Evolutionary conservation across 92 coral and sea anemone species (phyloP).

Genomic region (Umimayanthus chanpuru): DNA sequence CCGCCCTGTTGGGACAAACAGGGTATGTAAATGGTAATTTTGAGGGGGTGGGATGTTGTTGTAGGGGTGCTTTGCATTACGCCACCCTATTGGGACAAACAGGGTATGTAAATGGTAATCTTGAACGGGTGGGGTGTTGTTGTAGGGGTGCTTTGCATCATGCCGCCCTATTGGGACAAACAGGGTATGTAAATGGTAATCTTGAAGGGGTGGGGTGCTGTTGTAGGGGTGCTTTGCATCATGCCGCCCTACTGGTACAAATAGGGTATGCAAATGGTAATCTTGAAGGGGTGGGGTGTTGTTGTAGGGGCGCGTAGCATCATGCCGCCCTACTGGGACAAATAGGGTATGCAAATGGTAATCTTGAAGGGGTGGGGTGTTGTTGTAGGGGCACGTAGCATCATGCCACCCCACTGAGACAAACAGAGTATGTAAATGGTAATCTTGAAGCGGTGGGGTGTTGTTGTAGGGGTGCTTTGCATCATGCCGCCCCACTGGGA

Average conservation of each 20-base stretch:
- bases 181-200: slow-evolving; percentile 67
- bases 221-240: slow-evolving; percentile 84
- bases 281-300: too few relatives aligned
- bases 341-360: too few relatives aligned
- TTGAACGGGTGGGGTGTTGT: too few relatives aligned
- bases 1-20: slow-evolving; percentile 97
- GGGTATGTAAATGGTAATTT: slow-evolving; percentile 58
- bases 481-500: slow-evolving; percentile 97
- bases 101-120: too few relatives aligned
- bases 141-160: slow-evolving; percentile 96
- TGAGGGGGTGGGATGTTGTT: too few relatives aligned
- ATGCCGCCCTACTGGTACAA: slow-evolving; percentile 98
- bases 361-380: too few relatives aligned
- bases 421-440: slow-evolving; percentile 76
- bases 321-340: too few relatives aligned
- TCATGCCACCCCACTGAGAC: slow-evolving; percentile 97
- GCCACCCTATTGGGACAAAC: too few relatives aligned
- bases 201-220: too few relatives aligned
- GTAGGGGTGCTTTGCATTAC: neutral
- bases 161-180: slow-evolving; percentile 98
- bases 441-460: too few relatives aligned
- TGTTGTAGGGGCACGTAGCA: slow-evolving; percentile 92
- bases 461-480: slow-evolving; percentile 75
- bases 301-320: neutral
- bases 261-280: slow-evolving; percentile 70